A percentile compares a stretch with the other conserved stretches of the same genome.
Conservation (phyloP, 2,113 vertebrate species). For the Dromas ardeola region DNA sequence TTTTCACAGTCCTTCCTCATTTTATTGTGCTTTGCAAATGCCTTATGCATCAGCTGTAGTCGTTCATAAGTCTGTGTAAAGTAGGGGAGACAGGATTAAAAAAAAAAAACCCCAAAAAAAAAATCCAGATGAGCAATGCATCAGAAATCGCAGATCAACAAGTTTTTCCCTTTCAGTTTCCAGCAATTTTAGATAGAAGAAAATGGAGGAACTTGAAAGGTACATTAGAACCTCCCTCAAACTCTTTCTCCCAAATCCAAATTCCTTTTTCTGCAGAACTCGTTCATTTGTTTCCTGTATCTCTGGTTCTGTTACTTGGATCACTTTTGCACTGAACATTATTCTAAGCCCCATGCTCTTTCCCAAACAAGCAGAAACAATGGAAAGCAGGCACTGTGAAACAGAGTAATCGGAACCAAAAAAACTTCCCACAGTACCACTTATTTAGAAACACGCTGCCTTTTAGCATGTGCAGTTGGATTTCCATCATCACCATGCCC, state of each 20-base stretch:
- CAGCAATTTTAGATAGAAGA: background rate
- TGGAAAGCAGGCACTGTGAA: background rate
- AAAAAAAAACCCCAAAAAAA: slow-evolving; percentile 15
- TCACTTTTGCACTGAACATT: background rate
- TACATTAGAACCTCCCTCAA: background rate
- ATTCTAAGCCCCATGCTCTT: background rate
- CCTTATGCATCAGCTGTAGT: slow-evolving; percentile 80
- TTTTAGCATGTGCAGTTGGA: background rate
- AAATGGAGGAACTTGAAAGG: background rate
- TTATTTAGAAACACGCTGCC: background rate
- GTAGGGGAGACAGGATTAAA: background rate
- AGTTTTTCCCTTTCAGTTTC: background rate
- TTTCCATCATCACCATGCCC: background rate
- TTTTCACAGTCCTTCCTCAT: slow-evolving; percentile 91
- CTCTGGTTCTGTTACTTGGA: background rate
- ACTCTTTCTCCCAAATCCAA: background rate
- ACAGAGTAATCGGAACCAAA: background rate
- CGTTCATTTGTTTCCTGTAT: background rate
- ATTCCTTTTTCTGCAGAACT: background rate
- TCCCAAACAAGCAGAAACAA: background rate
- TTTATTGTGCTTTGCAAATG: slow-evolving; percentile 89
- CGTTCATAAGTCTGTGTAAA: slow-evolving; percentile 75
- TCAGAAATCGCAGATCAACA: background rate
- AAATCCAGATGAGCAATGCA: background rate
- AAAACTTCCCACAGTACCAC: background rate